Evolutionary conservation across 2,888 invertebrate genomes (phyloP), one percentile per base, ranked within the genome.

Genomic region (Ochlodes sylvanus): DNA sequence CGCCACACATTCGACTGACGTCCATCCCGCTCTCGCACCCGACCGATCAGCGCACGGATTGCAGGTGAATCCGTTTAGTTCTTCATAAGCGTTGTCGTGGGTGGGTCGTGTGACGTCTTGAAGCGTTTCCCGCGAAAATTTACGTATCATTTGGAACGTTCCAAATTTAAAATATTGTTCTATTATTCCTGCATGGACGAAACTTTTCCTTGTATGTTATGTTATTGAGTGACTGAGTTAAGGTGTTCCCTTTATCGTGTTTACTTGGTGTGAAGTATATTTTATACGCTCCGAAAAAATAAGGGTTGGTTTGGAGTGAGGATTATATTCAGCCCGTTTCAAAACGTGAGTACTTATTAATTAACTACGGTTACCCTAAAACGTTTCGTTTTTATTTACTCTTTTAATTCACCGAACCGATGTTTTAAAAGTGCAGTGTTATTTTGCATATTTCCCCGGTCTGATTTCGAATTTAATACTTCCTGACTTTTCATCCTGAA

Each of bases 11-110:
- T 58, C 57, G 58, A 66, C 15, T 57, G 44, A 73, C 80, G 70
- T 68, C 21, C 69, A 76, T 68, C 70, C 86, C 87, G 80, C 83
- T 71, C 55, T 89, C 80, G 67, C 56, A 63, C 81, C 74, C 73
- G 79, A 79, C 80, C 85, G 87, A 88, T 80, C 87, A 89, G 90
- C 92, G 89, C 90, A 90, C 92, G 92, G 92, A 92, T 86, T 92
- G 92, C 92, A 92, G 92, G 92, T 92, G 90, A 89, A 85, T 81
- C 79, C 76, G 76, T 74, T 71, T 73, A 92, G 92, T 92, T 87
- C 87, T 82, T 83, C 80, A 79, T 79, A 69, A 75, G 76, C 76
- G 76, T 80, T 73, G 78, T 83, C 81, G 88, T 84, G 84, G 85
- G 87, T 78, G 82, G 83, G 76, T 83, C 87, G 89, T 77, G 76